Percentiles rank a stretch among this genome's conserved stretches.
phyloP scores from a whole-genome alignment of 2,797 vertebrate species.

The Sebastes umbrosus region DNA sequence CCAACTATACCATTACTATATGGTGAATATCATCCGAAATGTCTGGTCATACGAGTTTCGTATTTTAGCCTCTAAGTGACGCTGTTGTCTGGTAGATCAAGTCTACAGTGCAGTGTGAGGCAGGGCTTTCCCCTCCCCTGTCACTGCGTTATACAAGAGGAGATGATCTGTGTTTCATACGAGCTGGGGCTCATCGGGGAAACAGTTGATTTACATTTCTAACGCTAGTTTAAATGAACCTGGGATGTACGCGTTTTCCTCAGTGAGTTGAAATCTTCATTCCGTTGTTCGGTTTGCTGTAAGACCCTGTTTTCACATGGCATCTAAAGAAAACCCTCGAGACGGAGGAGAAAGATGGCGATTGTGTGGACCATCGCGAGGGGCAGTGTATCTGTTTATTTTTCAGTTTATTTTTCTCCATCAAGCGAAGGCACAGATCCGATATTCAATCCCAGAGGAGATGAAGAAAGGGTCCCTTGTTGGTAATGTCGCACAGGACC shows the following conservation, averaged over 20 bases:
- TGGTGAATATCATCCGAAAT: not conserved
- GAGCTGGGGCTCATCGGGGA: not conserved
- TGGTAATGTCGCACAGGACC: constrained; percentile 68
- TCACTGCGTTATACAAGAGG: constrained; percentile 17
- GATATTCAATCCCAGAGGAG: constrained; percentile 74
- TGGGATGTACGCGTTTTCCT: not conserved
- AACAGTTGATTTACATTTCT: not conserved
- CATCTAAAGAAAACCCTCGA: not conserved
- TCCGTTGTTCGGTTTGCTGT: not conserved
- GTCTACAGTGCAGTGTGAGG: not conserved
- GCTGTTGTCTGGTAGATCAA: constrained; percentile 64
- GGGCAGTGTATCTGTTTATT: not conserved
- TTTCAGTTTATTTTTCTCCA: constrained; percentile 30
- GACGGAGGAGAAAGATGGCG: constrained; percentile 27
- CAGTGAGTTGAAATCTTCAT: not conserved
- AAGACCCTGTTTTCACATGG: constrained; percentile 9
- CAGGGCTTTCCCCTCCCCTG: constrained; percentile 6
- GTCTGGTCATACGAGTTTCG: not conserved
- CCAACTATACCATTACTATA: not conserved
- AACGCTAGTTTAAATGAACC: not conserved
- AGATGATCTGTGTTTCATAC: not conserved
- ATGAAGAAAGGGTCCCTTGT: constrained; percentile 69
- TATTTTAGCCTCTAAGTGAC: constrained; percentile 60
- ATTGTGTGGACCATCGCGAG: not conserved
- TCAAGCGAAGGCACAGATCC: constrained; percentile 53